phyloP scores from a whole-genome alignment of 2,888 invertebrate species.

The Aporophyla nigra region DNA sequence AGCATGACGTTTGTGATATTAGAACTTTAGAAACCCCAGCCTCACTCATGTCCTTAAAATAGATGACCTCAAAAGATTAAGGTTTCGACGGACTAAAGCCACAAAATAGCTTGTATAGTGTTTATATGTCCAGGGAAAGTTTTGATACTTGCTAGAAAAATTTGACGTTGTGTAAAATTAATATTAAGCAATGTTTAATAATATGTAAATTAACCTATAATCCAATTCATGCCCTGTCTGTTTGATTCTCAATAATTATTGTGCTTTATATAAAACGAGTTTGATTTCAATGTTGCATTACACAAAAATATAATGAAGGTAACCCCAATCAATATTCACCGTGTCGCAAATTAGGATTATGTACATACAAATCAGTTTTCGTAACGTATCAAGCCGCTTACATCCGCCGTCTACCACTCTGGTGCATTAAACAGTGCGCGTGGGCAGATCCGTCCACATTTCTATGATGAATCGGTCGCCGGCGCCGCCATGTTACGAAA shows the following conservation, averaged over 20 bases:
- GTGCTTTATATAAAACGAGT: slow-evolving; percentile 6
- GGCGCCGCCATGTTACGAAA: slow-evolving; percentile 86
- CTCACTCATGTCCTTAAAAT: slow-evolving; percentile 53
- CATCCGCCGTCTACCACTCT: slow-evolving; percentile 71
- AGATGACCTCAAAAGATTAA: slow-evolving; percentile 62
- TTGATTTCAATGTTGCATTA: slow-evolving; percentile 47
- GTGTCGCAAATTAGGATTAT: slow-evolving; percentile 68
- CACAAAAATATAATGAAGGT: slow-evolving; percentile 50
- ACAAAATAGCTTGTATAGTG: slow-evolving; percentile 45
- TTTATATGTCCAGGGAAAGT: neutral
- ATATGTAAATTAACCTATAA: neutral
- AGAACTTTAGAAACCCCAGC: slow-evolving; percentile 34
- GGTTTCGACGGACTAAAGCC: slow-evolving; percentile 25
- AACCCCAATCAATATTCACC: slow-evolving; percentile 51
- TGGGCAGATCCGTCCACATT: slow-evolving; percentile 89
- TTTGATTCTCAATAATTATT: slow-evolving; percentile 14
- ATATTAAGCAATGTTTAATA: neutral
- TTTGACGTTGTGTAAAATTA: neutral
- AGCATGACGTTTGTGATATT: slow-evolving; percentile 44
- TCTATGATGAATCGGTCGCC: slow-evolving; percentile 89
- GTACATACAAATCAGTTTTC: slow-evolving; percentile 73
- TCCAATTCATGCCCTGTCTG: slow-evolving; percentile 1
- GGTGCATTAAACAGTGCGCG: slow-evolving; percentile 83
- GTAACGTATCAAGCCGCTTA: slow-evolving; percentile 70
- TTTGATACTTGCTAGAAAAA: slow-evolving; percentile 48